Evolutionary conservation across 2,888 invertebrate species (phyloP).

Genomic region (Nysson spinosus): DNA sequence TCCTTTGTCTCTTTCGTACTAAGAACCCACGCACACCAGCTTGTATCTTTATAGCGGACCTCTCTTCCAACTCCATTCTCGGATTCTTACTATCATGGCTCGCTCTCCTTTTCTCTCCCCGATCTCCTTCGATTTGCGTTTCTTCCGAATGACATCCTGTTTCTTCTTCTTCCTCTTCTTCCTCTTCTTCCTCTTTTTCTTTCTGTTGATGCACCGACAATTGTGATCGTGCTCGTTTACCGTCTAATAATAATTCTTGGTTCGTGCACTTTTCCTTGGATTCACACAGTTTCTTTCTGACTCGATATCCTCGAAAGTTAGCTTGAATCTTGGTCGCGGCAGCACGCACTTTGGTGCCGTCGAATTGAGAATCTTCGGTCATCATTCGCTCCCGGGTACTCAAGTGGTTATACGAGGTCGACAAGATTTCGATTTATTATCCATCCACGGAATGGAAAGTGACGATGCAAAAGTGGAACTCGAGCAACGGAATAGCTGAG

Average conservation of each 20-base stretch:
- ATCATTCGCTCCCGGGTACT: no score
- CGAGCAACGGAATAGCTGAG: no score
- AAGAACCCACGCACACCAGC: constrained; percentile 84
- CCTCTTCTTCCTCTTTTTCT: not conserved
- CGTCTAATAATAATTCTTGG: no score
- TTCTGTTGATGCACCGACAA: no score
- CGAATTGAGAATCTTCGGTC: constrained; percentile 25
- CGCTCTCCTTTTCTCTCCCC: no score
- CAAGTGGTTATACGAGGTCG: no score
- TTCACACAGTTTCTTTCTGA: no score
- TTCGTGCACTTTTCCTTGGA: no score
- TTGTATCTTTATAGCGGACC: constrained; percentile 82
- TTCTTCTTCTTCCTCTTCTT: not conserved
- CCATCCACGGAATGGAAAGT: no score
- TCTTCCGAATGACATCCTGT: not conserved
- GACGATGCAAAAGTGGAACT: no score
- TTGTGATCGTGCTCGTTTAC: no score
- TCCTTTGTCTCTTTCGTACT: constrained; percentile 79
- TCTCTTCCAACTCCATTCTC: constrained; percentile 61
- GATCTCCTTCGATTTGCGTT: not conserved
- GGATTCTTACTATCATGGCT: no score
- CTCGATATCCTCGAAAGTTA: constrained; percentile 77
- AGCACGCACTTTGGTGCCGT: constrained; percentile 64
- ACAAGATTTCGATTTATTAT: not conserved
- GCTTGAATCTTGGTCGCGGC: constrained; percentile 81